Evolutionary conservation across 64 coral and sea anemone genomes (phyloP).

Genomic region (Actinia tenebrosa): DNA sequence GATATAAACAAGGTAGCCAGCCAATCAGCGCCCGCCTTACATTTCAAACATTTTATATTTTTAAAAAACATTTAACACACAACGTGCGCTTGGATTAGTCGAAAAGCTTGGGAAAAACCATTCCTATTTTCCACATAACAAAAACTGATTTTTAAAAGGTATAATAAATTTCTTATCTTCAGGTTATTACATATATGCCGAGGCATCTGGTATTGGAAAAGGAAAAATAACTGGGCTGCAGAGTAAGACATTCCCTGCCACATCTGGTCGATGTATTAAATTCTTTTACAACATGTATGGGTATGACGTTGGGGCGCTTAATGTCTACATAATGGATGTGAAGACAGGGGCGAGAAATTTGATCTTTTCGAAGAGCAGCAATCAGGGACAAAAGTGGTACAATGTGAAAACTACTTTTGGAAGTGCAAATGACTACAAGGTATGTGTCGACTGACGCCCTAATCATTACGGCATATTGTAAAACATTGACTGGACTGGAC

Average conservation of each 20-base stretch:
- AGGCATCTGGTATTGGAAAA: constrained; percentile 51
- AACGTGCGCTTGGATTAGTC: too few relatives aligned
- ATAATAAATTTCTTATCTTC: not conserved
- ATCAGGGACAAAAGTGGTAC: constrained; percentile 54
- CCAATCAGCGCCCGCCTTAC: too few relatives aligned
- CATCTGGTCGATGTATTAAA: constrained; percentile 36
- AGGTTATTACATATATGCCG: constrained; percentile 64
- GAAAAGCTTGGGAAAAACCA: too few relatives aligned
- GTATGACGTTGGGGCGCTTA: constrained; percentile 11
- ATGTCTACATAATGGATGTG: constrained; percentile 33
- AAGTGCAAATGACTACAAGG: constrained; percentile 28
- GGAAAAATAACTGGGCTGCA: constrained; percentile 45
- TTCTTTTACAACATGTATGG: constrained; percentile 80
- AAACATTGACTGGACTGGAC: too few relatives aligned
- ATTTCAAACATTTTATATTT: too few relatives aligned
- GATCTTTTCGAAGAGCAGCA: constrained; percentile 46
- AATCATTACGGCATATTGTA: too few relatives aligned
- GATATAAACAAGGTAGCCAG: too few relatives aligned
- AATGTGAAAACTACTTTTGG: constrained; percentile 17
- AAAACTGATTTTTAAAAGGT: too few relatives aligned
- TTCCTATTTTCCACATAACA: too few relatives aligned
- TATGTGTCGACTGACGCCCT: not conserved
- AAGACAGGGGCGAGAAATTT: not conserved
- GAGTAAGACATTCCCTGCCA: constrained; percentile 32
- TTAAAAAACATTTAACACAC: too few relatives aligned